Percentiles rank a stretch among this genome's conserved stretches.
Conservation (phyloP, 35 echinoderm and acorn worm species). For the Lytechinus pictus region DNA sequence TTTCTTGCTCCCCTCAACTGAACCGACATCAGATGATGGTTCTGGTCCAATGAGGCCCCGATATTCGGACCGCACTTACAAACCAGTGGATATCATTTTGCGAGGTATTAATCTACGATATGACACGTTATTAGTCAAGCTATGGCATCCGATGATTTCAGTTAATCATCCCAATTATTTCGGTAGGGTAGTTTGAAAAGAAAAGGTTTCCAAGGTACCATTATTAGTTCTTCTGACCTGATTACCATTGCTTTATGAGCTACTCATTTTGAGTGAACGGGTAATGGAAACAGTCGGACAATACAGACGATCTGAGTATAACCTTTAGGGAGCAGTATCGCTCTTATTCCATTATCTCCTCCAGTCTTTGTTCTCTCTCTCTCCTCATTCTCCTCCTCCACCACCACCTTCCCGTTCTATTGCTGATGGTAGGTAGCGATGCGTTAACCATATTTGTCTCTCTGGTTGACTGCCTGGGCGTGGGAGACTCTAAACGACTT, state of each 20-base stretch:
- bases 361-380: background rate
- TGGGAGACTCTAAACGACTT: background rate
- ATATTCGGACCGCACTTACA: background rate
- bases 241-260: background rate
- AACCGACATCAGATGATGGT: background rate
- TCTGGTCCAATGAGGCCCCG: background rate
- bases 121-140: background rate
- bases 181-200: background rate
- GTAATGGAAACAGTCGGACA: background rate
- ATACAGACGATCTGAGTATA: background rate
- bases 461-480: background rate
- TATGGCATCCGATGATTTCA: background rate
- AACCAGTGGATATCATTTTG: background rate
- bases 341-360: slow-evolving; percentile 4
- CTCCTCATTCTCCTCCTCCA: background rate
- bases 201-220: background rate
- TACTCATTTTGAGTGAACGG: background rate
- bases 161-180: background rate
- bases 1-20: background rate
- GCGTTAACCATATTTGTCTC: background rate
- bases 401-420: background rate
- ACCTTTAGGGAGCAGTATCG: background rate
- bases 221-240: background rate
- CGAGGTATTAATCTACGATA: background rate
- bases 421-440: background rate